Evolutionary conservation across 2,113 vertebrate genomes (phyloP), one percentile per base, ranked within the genome.

Genomic region (Nestor notabilis): DNA sequence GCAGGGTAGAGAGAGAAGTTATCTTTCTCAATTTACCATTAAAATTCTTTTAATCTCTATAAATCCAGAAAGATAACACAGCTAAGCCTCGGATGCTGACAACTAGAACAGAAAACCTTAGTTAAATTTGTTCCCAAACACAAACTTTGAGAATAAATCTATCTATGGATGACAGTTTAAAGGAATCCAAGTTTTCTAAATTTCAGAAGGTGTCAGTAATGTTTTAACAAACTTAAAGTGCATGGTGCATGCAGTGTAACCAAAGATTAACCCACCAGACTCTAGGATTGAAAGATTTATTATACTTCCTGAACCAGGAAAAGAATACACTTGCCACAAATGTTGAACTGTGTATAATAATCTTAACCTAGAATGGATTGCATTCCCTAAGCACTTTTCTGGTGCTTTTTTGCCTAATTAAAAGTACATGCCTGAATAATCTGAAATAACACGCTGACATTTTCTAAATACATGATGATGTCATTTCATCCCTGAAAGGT

Each of bases 141-240:
- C 23, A 65, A 89, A 56, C 28, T 33, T 65, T 46, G 37, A 83
- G 24, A 94, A 87, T 96, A 97, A 96, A 95, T 97, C 90, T 97
- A 86, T 7, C 58, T 77, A 41, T 4, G 2, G 20, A 82, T 79
- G 87, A 89, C 63, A 93, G 60, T 80, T 95, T 97, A 90, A 95
- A 97, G 43, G 74, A 95, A 94, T 97, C 21, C 5, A 76, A 33
- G 74, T 97, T 97, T 97, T 83, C 58, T 93, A 92, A 91, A 94
- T 71, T 95, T 97, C 94, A 83, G 76, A 97, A 96, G 37, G 69
- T 95, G 33, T 83, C 83, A 74, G 70, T 85, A 97, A 96, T 96
- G 96, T 94, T 95, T 98, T 95, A 98, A 91, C 85, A 97, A 97
- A 95, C 23, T 46, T 79, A 68, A 52, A 95, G 63, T 93, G 63